Conservation (phyloP, 2,888 invertebrate species). For the Coleophora deauratella region DNA sequence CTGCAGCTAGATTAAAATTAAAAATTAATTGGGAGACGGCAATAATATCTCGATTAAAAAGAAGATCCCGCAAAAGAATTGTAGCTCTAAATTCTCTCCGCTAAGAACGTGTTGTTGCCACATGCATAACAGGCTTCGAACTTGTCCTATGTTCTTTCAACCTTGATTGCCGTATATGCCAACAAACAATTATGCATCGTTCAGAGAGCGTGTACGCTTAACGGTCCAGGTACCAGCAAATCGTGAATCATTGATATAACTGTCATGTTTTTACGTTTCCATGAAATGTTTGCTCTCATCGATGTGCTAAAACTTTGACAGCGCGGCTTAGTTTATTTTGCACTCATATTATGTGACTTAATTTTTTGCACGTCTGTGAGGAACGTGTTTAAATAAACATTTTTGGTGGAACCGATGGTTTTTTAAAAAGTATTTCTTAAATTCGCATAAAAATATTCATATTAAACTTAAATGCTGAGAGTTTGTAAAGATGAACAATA, state of each 20-base stretch:
- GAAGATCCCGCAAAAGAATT: too few relatives aligned
- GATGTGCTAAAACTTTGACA: constrained; percentile 42
- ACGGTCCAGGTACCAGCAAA: constrained; percentile 48
- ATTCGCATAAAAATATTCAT: constrained; percentile 11
- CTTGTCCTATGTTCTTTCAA: constrained; percentile 16
- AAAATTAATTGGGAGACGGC: too few relatives aligned
- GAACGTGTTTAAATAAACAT: constrained; percentile 7
- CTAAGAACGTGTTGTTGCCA: too few relatives aligned
- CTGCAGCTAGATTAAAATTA: too few relatives aligned
- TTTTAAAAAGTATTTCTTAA: constrained; percentile 24
- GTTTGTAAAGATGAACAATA: constrained; percentile 7
- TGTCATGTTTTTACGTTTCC: constrained; percentile 57
- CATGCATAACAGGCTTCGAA: constrained; percentile 3
- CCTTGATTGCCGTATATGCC: constrained; percentile 15
- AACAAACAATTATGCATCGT: constrained; percentile 19
- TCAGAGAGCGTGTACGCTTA: constrained; percentile 33
- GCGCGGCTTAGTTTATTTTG: constrained; percentile 17
- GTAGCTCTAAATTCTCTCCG: too few relatives aligned
- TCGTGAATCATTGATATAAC: constrained; percentile 65
- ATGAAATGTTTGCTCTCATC: constrained; percentile 50
- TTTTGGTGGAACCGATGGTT: constrained; percentile 15
- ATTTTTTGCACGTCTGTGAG: constrained; percentile 9
- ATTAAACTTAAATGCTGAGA: constrained; percentile 4
- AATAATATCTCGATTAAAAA: too few relatives aligned
- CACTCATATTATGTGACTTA: constrained; percentile 12